Base-by-base conservation (phyloP, 37 sponge, comb jelly and placozoan genomes). In the Lycopodina hypogea region DNA sequence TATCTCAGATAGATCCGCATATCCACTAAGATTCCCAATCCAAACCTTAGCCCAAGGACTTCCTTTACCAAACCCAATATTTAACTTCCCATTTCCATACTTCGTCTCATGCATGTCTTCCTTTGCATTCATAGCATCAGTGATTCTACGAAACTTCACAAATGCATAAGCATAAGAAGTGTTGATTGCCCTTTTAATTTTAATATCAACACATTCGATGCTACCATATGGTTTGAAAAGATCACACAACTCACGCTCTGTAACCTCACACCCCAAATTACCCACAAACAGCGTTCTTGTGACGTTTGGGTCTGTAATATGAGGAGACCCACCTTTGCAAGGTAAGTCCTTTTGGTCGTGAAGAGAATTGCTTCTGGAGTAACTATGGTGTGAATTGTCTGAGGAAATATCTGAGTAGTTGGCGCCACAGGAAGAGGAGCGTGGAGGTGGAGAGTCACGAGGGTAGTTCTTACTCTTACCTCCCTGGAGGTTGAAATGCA, bases 281-380 rank as follows among this genome's bases (percentile, higher is more conserved):
- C 98, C 98, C 35, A 97, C 91, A 86, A 97, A 94, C 55, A 97
- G 82, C n/a, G 98, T 97, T 1, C 98, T 76, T 22, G 95, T 92
- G 40, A 91, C 92, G 68, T 75, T 88, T 3, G 90, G 85, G 51
- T 93, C 94, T 28, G 72, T 38, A 41, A 89, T 81, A n/a, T 81
- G 42, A 24, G 51, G 35, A 24, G 56, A 38, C 36, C 68, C 30
- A 53, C 76, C 66, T 40, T 62, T 72, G 7, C 41, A 1, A 1
- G 22, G 19, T 6, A 34, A 11, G 39, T 50, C 48, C 24, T 69
- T 36, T 37, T 77, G n/a, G 53, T 74, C 2, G 3, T 57, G 76
- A 62, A 37, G 26, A 1, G 42, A 0, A 32, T 45, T 48, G 74
- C 28, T 38, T 9, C 55, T 17, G 14, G 39, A 62, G 15, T 24